Evolutionary conservation across 2,113 vertebrate genomes (phyloP).

Genomic region (Atrichornis clamosus): DNA sequence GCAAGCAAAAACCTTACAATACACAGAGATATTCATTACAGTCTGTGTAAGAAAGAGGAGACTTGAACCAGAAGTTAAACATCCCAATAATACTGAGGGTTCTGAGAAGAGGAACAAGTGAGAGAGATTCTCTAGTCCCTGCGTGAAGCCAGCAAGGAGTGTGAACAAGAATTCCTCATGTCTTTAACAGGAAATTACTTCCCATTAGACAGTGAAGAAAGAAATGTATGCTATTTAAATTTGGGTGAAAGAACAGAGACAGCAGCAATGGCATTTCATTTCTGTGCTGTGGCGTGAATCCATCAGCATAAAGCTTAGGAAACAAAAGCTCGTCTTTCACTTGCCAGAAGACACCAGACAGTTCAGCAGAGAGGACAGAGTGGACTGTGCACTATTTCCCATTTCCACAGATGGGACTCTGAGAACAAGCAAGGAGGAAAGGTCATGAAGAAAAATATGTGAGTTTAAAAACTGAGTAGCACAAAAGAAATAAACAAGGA

Average conservation of each 20-base stretch:
- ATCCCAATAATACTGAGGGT: background rate
- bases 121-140: background rate
- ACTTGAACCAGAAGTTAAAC: background rate
- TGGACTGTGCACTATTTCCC: background rate
- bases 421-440: background rate
- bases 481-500: background rate
- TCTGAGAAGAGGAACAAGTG: background rate
- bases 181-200: background rate
- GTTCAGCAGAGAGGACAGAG: background rate
- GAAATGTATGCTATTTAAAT: background rate
- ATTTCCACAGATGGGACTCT: background rate
- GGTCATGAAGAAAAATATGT: background rate
- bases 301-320: background rate
- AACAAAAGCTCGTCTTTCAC: background rate
- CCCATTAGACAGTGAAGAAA: background rate
- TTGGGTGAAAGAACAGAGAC: background rate
- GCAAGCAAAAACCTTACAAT: background rate
- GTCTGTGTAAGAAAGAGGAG: background rate
- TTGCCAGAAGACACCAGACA: background rate
- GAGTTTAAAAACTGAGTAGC: background rate
- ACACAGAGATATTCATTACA: background rate
- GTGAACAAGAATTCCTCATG: background rate
- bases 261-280: background rate
- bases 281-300: background rate
- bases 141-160: background rate